phyloP scores from a whole-genome alignment of 2,797 vertebrate species.

The Notolepis coatsorum region DNA sequence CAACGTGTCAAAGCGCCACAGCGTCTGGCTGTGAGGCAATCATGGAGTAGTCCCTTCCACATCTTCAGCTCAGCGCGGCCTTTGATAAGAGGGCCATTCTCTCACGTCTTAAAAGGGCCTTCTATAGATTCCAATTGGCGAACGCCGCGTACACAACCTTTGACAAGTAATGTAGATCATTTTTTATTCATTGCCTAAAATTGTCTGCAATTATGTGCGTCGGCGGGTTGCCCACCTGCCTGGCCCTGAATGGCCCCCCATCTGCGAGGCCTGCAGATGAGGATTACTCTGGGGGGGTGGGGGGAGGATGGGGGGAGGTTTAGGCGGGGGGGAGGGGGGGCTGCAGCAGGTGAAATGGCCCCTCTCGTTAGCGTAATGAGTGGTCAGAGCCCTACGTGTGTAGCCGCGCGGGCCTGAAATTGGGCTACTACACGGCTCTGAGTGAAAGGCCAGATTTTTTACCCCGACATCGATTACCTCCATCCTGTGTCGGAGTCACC shows the following conservation, averaged over 20 bases:
- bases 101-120: slow-evolving; percentile 97
- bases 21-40: slow-evolving; percentile 77
- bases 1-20: slow-evolving; percentile 69
- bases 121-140: slow-evolving; percentile 99
- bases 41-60: slow-evolving; percentile 68
- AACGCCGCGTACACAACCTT: slow-evolving; percentile 99
- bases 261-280: slow-evolving; percentile 87
- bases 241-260: slow-evolving; percentile 99
- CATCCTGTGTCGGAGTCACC: slow-evolving; percentile 24
- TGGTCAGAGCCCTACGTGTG: slow-evolving; percentile 89
- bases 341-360: slow-evolving; percentile 99
- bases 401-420: slow-evolving; percentile 75
- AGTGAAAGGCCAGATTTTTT: slow-evolving; percentile 80
- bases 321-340: slow-evolving; percentile 62
- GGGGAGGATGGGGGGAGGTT: slow-evolving; percentile 89
- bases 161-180: slow-evolving; percentile 99
- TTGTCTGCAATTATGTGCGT: slow-evolving; percentile 99
- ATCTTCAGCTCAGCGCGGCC: slow-evolving; percentile 88
- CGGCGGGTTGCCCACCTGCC: slow-evolving; percentile 99
- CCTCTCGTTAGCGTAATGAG: slow-evolving; percentile 99
- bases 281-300: no score
- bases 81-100: slow-evolving; percentile 98
- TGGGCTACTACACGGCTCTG: slow-evolving; percentile 59
- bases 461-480: slow-evolving; percentile 47
- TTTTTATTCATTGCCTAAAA: slow-evolving; percentile 99